Evolutionary conservation across 2,113 vertebrate species (phyloP).

Genomic region (Gallinago undulata): DNA sequence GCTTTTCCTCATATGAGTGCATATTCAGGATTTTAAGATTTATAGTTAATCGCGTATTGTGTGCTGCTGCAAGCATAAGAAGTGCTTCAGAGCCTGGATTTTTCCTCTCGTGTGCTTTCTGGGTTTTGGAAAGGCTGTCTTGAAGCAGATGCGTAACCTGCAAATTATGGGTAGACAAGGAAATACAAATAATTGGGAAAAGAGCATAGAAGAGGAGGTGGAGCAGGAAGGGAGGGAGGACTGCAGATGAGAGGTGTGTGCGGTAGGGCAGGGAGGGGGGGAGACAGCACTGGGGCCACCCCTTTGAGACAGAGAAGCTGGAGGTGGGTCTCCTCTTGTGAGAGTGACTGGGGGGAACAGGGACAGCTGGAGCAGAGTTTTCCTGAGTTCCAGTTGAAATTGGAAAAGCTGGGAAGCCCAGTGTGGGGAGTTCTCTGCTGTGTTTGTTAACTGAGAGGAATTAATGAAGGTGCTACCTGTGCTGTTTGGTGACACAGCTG

Average conservation of each 20-base stretch:
- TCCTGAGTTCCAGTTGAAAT: not conserved
- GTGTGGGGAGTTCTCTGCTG: not conserved
- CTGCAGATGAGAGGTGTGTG: not conserved
- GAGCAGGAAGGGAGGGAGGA: not conserved
- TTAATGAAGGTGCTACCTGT: not conserved
- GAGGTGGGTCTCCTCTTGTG: not conserved
- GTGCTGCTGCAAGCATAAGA: not conserved
- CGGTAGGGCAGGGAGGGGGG: not conserved
- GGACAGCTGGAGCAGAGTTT: not conserved
- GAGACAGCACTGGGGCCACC: too few species aligned
- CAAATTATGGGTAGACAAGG: not conserved
- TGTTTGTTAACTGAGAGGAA: not conserved
- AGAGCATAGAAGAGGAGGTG: not conserved
- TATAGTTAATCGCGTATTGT: not conserved
- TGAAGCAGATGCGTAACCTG: not conserved
- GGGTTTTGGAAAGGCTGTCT: not conserved
- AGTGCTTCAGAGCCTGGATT: not conserved
- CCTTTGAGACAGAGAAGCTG: not conserved
- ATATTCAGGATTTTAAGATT: too few species aligned
- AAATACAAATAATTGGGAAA: not conserved
- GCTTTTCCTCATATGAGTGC: not conserved
- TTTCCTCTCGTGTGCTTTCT: not conserved
- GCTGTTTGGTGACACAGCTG: not conserved
- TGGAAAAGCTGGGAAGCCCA: not conserved
- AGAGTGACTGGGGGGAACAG: not conserved